phyloP scores from a whole-genome alignment of 2,797 vertebrate genomes.

The Danio aesculapii region DNA sequence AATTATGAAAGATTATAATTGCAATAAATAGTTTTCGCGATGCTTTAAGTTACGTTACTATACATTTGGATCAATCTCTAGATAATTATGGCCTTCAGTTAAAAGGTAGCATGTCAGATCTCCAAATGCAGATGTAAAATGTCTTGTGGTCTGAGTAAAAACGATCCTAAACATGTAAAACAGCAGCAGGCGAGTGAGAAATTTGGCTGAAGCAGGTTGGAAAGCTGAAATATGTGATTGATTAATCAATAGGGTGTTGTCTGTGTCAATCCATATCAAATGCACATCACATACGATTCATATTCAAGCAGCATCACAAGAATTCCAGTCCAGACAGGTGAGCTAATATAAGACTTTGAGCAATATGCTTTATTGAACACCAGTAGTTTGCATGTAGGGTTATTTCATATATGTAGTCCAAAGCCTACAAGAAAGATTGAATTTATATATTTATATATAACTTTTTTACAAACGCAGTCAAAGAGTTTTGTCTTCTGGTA shows the following conservation, averaged over 20 bases:
- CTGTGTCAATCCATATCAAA: conserved; percentile 4
- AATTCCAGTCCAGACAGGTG: conserved; percentile 39
- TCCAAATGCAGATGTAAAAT: background rate
- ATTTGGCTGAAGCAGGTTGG: background rate
- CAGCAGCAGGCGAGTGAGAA: background rate
- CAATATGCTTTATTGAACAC: conserved; percentile 87
- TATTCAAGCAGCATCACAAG: background rate
- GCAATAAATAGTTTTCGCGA: no score
- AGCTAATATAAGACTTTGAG: conserved; percentile 80
- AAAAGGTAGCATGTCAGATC: background rate
- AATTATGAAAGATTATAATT: no score
- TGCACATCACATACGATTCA: background rate
- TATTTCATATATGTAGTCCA: conserved; percentile 84
- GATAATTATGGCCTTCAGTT: background rate
- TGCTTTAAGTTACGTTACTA: no score
- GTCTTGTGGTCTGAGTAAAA: background rate
- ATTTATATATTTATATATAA: conserved; percentile 88
- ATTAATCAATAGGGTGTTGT: background rate
- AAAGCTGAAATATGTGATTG: background rate
- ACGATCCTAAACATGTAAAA: background rate
- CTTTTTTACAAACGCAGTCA: conserved; percentile 82
- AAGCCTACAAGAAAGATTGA: conserved; percentile 83
- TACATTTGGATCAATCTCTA: no score
- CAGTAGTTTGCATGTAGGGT: conserved; percentile 80
- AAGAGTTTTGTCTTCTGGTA: conserved; percentile 61